phyloP scores from a whole-genome alignment of 2,113 vertebrate species.

The Esox niger region DNA sequence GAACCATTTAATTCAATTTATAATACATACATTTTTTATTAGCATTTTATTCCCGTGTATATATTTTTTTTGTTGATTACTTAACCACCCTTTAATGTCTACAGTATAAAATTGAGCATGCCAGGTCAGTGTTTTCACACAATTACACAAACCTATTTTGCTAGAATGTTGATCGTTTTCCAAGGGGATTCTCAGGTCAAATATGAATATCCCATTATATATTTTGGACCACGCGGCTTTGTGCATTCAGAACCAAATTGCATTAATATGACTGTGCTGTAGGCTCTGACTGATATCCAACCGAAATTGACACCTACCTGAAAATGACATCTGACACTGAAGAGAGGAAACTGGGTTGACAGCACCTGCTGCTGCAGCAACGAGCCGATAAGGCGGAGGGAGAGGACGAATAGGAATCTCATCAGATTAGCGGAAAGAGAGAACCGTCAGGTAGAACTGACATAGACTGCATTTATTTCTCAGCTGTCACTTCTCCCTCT shows the following conservation, averaged over 20 bases:
- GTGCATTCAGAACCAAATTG: not conserved
- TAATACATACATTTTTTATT: no score
- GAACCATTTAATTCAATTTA: no score
- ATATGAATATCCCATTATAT: slow-evolving; percentile 2
- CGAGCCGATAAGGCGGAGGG: not conserved
- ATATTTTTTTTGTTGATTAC: no score
- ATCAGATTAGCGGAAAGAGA: slow-evolving; percentile 24
- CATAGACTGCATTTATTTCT: not conserved
- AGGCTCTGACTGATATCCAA: slow-evolving; percentile 3
- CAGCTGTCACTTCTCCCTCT: slow-evolving; percentile 3
- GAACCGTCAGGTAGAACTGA: not conserved
- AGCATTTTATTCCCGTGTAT: no score
- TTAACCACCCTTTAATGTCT: no score
- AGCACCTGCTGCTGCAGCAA: slow-evolving; percentile 3
- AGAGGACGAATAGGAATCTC: slow-evolving; percentile 1
- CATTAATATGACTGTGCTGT: slow-evolving; percentile 8
- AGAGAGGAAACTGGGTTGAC: slow-evolving; percentile 1
- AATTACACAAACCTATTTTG: not conserved
- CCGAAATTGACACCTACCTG: slow-evolving; percentile 11
- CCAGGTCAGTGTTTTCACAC: not conserved
- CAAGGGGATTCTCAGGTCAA: not conserved
- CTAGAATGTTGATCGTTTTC: not conserved
- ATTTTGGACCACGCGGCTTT: not conserved
- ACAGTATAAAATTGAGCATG: no score
- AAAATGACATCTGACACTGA: slow-evolving; percentile 9